Base-by-base conservation (phyloP, 1,140 invertebrate species). In the Drosophila cardini region DNA sequence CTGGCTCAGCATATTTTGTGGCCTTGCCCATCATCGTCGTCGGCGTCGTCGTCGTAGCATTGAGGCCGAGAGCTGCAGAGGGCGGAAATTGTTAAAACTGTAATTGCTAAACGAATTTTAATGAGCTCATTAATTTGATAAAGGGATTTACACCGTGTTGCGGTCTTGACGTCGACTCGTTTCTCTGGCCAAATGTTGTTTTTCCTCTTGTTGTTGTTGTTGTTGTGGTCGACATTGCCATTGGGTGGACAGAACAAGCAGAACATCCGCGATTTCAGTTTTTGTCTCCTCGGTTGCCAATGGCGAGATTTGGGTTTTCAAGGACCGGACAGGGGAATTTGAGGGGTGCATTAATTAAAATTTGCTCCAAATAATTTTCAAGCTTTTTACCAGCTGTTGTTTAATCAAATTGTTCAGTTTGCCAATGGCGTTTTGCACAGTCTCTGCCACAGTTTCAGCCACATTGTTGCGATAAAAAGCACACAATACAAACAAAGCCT, bases 101-200 rank as follows among this genome's bases (percentile, higher is more conserved):
- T 91, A 91, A 91, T 91, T 91, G 89, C 90, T 91, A 91, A 91
- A 91, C 89, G 89, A 91, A 91, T 91, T 91, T 91, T 91, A 91
- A 91, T 90, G 89, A 91, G 89, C 89, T 91, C 89, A 91, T 91
- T 91, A 91, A 91, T 91, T 91, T 89, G 80, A 91, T 89, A 91
- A 91, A 91, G 89, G 84, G 81, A 89, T 90, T 90, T 89, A 90
- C 84, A 89, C 80, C 74, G 85, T 90, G 84, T 84, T 89, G 84
- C 84, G 84, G 84, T 89, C 61, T 72, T 70, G 78, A 69, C 80
- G 69, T 82, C 73, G 65, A 42, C 50, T 62, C 48, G 60, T 38
- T n/a, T 15, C 52, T 61, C 72, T 71, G 62, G 62, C 84, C 83
- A 77, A 87, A 83, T 89, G 67, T 65, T 67, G 40, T 56, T 65